phyloP scores from a whole-genome alignment of 1,140 invertebrate genomes.

The Ooceraea biroi region DNA sequence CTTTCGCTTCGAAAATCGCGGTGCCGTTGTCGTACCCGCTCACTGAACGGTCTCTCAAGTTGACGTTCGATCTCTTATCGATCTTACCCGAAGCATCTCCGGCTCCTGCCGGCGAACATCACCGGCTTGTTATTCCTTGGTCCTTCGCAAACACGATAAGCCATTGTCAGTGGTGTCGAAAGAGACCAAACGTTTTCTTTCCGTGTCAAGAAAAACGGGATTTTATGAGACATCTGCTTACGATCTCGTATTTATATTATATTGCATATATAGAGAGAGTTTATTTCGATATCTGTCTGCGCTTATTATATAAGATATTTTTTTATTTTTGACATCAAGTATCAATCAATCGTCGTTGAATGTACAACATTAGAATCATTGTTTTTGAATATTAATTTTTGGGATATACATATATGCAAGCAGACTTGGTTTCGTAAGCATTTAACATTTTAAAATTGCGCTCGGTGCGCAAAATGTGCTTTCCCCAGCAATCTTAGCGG shows the following conservation, averaged over 20 bases:
- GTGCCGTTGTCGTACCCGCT: not conserved
- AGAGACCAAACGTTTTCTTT: not conserved
- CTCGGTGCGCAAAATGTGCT: too few relatives aligned
- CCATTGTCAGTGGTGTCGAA: conserved; percentile 15
- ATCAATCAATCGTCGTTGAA: not conserved
- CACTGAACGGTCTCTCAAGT: conserved; percentile 51
- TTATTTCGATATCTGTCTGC: not conserved
- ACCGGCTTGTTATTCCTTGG: conserved; percentile 44
- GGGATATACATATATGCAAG: not conserved
- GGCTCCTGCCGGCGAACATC: not conserved
- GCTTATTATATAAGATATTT: not conserved
- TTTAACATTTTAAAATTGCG: conserved; percentile 31
- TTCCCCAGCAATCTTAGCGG: conserved; percentile 1
- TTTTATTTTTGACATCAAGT: not conserved
- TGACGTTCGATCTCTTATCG: conserved; percentile 64
- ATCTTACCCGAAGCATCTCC: conserved; percentile 46
- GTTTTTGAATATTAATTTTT: not conserved
- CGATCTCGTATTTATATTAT: conserved; percentile 4
- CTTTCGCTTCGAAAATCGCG: conserved; percentile 67
- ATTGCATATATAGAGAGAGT: not conserved
- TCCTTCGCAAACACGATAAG: conserved; percentile 40
- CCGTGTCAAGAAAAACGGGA: not conserved
- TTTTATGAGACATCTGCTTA: conserved; percentile 2
- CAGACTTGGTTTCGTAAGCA: not conserved
- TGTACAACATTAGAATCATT: not conserved